These are phyloP conservation scores for Cygnus olor DNA, from an alignment of 2,797 vertebrate species.

Conservation along the genomic window DNA sequence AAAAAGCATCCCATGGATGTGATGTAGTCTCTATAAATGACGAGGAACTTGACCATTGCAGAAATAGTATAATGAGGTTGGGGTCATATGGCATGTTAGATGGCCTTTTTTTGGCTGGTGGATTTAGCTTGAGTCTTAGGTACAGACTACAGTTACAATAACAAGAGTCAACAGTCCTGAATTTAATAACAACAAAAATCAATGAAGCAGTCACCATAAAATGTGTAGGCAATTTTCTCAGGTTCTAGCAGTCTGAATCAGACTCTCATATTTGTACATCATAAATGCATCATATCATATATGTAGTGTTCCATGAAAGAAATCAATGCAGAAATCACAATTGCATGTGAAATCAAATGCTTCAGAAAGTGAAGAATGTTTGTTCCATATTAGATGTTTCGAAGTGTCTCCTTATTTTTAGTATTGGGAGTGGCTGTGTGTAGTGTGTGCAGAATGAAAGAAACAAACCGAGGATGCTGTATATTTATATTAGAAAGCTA, in stretches of 20 bases:
- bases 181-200: neutral
- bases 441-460: neutral
- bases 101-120: neutral
- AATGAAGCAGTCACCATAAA: neutral
- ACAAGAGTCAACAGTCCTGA: neutral
- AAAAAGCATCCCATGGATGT: neutral
- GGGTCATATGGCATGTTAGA: neutral
- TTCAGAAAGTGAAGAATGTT: neutral
- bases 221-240: neutral
- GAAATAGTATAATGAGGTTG: neutral
- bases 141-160: neutral
- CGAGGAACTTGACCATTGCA: neutral
- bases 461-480: neutral
- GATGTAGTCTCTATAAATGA: neutral
- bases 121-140: neutral
- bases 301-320: neutral
- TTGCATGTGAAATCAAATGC: neutral
- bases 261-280: neutral
- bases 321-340: fast-evolving
- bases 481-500: neutral
- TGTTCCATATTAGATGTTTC: neutral
- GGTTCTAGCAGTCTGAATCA: neutral
- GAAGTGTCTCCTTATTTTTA: neutral
- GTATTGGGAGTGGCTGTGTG: neutral
- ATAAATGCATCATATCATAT: neutral